Evolutionary conservation across 2,113 vertebrate genomes (phyloP).

Genomic region (Hippotragus niger): DNA sequence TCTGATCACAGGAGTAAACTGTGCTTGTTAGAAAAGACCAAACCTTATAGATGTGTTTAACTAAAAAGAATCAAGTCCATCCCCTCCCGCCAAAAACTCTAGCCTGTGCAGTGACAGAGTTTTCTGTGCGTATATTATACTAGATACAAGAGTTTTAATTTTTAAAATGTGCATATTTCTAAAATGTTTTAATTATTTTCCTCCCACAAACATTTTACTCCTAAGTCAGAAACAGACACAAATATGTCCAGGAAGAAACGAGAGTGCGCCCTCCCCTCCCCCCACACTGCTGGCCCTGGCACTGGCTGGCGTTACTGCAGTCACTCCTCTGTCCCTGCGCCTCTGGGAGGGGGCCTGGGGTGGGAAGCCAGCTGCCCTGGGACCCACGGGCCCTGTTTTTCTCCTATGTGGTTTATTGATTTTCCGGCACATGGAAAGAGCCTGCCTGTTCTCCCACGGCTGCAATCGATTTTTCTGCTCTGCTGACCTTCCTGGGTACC

Average conservation of each 20-base stretch:
- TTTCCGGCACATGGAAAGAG: background rate
- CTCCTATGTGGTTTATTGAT: background rate
- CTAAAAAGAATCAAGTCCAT: accelerated
- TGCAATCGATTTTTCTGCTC: background rate
- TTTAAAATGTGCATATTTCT: background rate
- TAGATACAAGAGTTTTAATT: accelerated
- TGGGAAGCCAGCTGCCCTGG: background rate
- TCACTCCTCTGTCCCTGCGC: background rate
- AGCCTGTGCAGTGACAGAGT: accelerated
- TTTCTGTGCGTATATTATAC: background rate
- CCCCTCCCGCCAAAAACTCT: background rate
- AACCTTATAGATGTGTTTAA: too few species aligned
- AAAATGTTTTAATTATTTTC: background rate
- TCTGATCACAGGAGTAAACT: background rate
- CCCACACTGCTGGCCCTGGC: too few species aligned
- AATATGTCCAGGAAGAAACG: background rate
- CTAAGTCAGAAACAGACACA: background rate
- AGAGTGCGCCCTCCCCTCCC: accelerated
- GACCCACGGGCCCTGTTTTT: background rate
- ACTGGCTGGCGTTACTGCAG: accelerated
- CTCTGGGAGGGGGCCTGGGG: background rate
- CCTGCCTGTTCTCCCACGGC: slow-evolving; percentile 47
- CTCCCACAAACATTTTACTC: background rate
- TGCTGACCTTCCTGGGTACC: background rate
- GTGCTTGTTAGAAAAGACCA: background rate